Base-by-base conservation (phyloP, 2,797 vertebrate species). In the Platalea minor region DNA sequence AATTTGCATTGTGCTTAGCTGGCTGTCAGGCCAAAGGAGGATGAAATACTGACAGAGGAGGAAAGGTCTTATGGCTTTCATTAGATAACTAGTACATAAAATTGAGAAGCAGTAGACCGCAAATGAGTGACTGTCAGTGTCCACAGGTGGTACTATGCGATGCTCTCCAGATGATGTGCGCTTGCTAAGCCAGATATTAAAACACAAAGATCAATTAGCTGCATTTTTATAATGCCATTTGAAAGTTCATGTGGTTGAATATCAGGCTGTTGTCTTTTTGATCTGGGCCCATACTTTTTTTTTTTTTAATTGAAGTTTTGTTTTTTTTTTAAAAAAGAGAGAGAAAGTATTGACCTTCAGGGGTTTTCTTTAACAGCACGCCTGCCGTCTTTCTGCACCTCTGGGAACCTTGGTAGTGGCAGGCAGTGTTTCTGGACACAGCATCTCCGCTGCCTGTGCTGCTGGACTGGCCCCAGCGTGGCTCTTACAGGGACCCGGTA, bases 1-100 rank as follows among this genome's bases (percentile, higher is more conserved):
- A 19, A 89, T 87, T 93, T 89, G 78, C 77, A 11, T 76, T 81
- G 69, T 88, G 82, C 63, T 88, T 88, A 75, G 60, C 67, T 95
- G 91, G 69, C 69, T 88, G 24, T 54, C 51, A 68, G 69, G 82
- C 61, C 85, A 81, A 64, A 85, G 75, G 50, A 88, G 69, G n/a
- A 20, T 54, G 76, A 60, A 60, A 64, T 74, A 41, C 6, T 65
- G 74, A 14, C 57, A 39, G 56, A 43, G 20, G 41, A 78, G 65
- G 61, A 45, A 59, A 64, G 61, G 31, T 50, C 41, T 75, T 86
- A 9, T 0, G 5, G 54, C 54, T 69, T 91, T 61, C 35, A 2
- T 48, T 56, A 26, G 53, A 8, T 82, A 91, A 45, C 45, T 63
- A 29, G 19, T 45, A 23, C n/a, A 31, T 56, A 65, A 35, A 64